Conservation (phyloP, 2,797 vertebrate species). For the Tokudaia muenninki region DNA sequence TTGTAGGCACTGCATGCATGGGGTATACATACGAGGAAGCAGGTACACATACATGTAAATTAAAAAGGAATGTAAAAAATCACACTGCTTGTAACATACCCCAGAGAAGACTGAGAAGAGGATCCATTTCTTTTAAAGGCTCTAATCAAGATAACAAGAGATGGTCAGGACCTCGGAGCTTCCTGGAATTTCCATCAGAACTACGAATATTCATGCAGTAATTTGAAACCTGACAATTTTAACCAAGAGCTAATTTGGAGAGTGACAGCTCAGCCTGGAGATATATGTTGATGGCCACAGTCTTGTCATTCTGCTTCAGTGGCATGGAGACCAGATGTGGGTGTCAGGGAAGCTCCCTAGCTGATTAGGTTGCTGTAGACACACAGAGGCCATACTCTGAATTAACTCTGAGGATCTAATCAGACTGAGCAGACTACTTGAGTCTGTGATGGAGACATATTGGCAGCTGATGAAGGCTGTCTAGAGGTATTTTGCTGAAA, state of each 20-base stretch:
- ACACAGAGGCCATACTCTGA: conserved; percentile 69
- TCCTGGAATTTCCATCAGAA: conserved; percentile 53
- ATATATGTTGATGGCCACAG: conserved; percentile 71
- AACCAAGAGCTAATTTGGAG: conserved; percentile 60
- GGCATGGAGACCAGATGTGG: conserved; percentile 50
- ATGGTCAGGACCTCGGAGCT: conserved; percentile 1
- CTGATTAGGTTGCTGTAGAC: conserved; percentile 75
- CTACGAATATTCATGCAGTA: conserved; percentile 27
- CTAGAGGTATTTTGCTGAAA: conserved; percentile 68
- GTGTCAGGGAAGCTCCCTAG: conserved; percentile 62
- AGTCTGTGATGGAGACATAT: conserved; percentile 77
- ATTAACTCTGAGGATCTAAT: conserved; percentile 77
- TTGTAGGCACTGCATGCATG: neutral
- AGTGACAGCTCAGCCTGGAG: conserved; percentile 61
- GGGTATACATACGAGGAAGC: neutral
- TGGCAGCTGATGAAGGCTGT: conserved; percentile 76
- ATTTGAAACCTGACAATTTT: conserved; percentile 71
- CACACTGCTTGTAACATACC: neutral
- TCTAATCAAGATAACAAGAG: conserved; percentile 10
- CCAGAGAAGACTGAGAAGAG: neutral
- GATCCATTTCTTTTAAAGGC: neutral
- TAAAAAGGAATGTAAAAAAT: neutral
- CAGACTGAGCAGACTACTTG: conserved; percentile 75
- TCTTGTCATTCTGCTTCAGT: conserved; percentile 73
- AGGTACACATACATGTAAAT: neutral